Evolutionary conservation across 2,113 vertebrate species (phyloP), one percentile per base, ranked within the genome.

Genomic region (Osmerus eperlanus): DNA sequence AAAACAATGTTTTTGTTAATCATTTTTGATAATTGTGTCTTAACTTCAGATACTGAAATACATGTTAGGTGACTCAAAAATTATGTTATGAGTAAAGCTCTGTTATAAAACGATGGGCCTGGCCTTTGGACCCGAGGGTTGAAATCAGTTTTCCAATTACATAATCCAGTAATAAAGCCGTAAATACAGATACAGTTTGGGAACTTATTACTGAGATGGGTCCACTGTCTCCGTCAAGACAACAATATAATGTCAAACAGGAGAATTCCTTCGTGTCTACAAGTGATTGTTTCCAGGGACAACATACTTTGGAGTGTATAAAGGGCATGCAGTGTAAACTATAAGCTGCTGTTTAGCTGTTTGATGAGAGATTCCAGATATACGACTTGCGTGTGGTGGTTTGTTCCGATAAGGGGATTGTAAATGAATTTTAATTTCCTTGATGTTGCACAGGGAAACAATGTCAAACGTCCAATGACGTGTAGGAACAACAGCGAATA

Each of bases 51-150:
- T 11, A 47, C 9, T 2, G 9, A 47, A 47, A 47, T 36, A 36
- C 4, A 56, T 15, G 16, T 56, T 1, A 56, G 3, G n/a, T 56
- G 55, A 56, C 16, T 19, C 55, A 4, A 19, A 16, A 18, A 18
- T 56, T 6, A 18, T 18, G n/a, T 18, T n/a, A 56, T 56, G 15
- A 56, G 2, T 56, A 56, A 13, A 6, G 62, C 29, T 16, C 18
- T 41, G n/a, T 67, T 53, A 52, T 67, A 9, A 53, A 53, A 53
- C 65, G 6, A 23, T 2, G 1, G 19, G 7, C 55, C 15, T 56
- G 16, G 56, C 68, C 81, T 87, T 87, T 89, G 80, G 68, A 87
- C 80, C 23, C 23, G 28, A 65, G 53, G 63, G 61, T 72, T 62
- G 59, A 72, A 54, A 21, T 16, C 23, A 60, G 14, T 7, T 82